Percentiles rank a stretch among this genome's conserved stretches.
Evolutionary conservation across 2,113 vertebrate species (phyloP).

Genomic region (Actenoides lindsayi): DNA sequence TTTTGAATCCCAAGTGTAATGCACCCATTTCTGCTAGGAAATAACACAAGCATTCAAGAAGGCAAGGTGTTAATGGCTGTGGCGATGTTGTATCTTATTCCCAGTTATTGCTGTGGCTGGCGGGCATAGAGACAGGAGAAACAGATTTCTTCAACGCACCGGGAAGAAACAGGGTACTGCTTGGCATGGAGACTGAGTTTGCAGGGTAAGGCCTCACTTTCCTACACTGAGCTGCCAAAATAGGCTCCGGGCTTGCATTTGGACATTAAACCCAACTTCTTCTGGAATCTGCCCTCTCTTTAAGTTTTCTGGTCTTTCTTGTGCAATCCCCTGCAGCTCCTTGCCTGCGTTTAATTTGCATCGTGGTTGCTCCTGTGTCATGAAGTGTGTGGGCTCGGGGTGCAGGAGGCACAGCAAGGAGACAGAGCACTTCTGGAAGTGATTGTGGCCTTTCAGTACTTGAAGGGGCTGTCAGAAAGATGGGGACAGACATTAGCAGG

Average conservation of each 20-base stretch:
- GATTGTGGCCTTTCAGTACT: background rate
- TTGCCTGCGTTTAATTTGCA: background rate
- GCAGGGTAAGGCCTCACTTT: rapidly evolving
- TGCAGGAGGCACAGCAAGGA: background rate
- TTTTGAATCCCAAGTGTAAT: background rate
- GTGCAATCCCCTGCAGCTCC: background rate
- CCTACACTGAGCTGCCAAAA: background rate
- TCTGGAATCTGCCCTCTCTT: background rate
- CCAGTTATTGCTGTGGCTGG: background rate
- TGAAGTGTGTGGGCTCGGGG: rapidly evolving
- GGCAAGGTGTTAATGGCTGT: background rate
- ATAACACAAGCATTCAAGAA: background rate
- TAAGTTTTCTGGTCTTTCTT: background rate
- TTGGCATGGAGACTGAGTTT: background rate
- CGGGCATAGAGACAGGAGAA: background rate
- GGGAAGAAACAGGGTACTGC: background rate
- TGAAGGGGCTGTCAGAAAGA: background rate
- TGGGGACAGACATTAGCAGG: background rate
- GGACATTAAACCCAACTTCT: background rate
- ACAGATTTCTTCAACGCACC: background rate
- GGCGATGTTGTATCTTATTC: background rate
- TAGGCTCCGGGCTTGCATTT: background rate
- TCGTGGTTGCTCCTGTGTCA: background rate
- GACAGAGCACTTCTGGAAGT: rapidly evolving
- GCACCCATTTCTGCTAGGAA: background rate